phyloP scores from a whole-genome alignment of 2,113 vertebrate genomes.

The Panthera leo region DNA sequence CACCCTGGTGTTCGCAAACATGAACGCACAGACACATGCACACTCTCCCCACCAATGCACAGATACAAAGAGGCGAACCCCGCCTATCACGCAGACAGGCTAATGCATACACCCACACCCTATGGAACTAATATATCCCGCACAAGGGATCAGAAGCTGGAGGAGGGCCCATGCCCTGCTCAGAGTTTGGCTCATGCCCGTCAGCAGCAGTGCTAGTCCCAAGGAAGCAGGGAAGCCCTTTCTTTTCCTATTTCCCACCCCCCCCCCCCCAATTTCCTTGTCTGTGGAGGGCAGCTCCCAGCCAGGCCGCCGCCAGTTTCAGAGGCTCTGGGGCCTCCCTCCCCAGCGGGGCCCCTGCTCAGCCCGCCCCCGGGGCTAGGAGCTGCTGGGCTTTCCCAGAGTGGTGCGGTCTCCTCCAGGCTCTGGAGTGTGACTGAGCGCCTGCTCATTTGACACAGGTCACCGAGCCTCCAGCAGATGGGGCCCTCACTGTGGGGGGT shows the following conservation, averaged over 20 bases:
- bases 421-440: conserved; percentile 77
- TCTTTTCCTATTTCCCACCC: background rate
- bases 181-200: background rate
- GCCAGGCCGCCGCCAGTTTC: conserved; percentile 24
- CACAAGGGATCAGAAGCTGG: background rate
- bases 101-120: too few relatives aligned
- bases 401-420: conserved; percentile 38
- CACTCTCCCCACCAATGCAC: background rate
- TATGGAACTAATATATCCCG: background rate
- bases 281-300: conserved; percentile 35
- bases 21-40: background rate
- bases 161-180: background rate
- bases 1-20: background rate
- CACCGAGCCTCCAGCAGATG: conserved; percentile 81
- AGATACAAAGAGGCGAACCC: background rate
- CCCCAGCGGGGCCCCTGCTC: conserved; percentile 41
- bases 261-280: background rate
- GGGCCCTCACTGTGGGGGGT: conserved; percentile 78
- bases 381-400: conserved; percentile 69
- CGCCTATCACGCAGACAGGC: background rate
- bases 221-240: background rate
- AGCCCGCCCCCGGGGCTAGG: conserved; percentile 49
- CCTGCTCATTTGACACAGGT: conserved; percentile 82
- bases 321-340: conserved; percentile 19
- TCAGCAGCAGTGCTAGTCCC: background rate